Evolutionary conservation across 23 tunicate genomes (phyloP).

Genomic region (Clavelina lepadiformis): DNA sequence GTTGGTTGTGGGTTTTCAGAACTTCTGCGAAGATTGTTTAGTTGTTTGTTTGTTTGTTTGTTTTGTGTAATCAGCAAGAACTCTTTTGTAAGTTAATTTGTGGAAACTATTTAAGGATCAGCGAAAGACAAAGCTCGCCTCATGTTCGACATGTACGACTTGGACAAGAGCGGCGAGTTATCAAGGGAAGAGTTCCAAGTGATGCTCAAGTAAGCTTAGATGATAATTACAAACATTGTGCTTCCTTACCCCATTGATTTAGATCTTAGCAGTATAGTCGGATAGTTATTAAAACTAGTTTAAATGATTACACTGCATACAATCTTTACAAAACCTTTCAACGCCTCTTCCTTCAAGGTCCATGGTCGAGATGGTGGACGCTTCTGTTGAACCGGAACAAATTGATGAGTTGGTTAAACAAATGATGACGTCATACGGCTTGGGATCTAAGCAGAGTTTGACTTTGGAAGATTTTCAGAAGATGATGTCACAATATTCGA

Average conservation of each 20-base stretch:
- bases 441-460: conserved; percentile 30
- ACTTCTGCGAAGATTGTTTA: too few species aligned
- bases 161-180: conserved; percentile 47
- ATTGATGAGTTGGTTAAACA: conserved; percentile 46
- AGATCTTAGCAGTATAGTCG: too few species aligned
- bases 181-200: conserved; percentile 42
- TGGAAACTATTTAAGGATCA: conserved; percentile 60
- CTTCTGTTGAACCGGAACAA: conserved; percentile 32
- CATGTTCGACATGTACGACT: conserved; percentile 90
- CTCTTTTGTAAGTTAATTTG: too few species aligned
- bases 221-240: too few species aligned
- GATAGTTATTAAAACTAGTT: too few species aligned
- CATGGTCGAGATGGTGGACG: conserved; percentile 70
- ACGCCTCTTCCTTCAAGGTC: conserved; percentile 17
- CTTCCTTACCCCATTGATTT: too few species aligned
- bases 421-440: conserved; percentile 45
- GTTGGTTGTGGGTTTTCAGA: too few species aligned
- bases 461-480: conserved; percentile 53
- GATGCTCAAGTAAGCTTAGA: conserved; percentile 89
- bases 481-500: conserved; percentile 41
- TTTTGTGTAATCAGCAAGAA: neutral
- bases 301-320: too few species aligned
- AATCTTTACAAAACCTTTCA: too few species aligned
- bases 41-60: neutral
- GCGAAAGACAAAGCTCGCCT: conserved; percentile 55